Evolutionary conservation across 1,140 invertebrate genomes (phyloP), one percentile per base, ranked within the genome.

Genomic region (Pentalonia nigronervosa): DNA sequence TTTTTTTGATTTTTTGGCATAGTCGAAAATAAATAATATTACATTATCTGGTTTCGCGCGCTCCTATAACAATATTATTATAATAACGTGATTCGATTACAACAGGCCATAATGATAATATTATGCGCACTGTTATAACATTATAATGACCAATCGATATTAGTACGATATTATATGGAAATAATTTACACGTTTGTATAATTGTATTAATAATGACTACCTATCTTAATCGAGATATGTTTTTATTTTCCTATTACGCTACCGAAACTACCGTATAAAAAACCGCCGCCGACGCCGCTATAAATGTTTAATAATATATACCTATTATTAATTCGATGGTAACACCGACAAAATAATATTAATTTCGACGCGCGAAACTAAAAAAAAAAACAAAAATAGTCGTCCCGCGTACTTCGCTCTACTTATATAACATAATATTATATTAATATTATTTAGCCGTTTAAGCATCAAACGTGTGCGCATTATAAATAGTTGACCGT

Each of bases 111-210:
- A 7, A 76, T 76, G 60, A 76, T 76, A 20, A n/a, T 76, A 76
- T 17, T n/a, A 76, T 34, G n/a, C 50, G 20, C 50, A 21, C 50
- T 53, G 50, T 53, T 53, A 53, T 53, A 53, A 53, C 50, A 53
- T 53, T 21, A 67, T 41, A 41, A 41, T 67, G 60, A 11, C 11
- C 30, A n/a, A 67, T 67, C 60, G 4, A 67, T 67, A 76, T n/a
- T 76, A 76, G n/a, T n/a, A 76, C n/a, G 60, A 76, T 76, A 76
- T 76, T n/a, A 53, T 76, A n/a, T 76, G 60, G n/a, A 76, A 76
- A 76, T 76, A 76, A 76, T 76, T n/a, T 76, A 76, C 30, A 76
- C 60, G 14, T 76, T n/a, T n/a, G 60, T n/a, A 76, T n/a, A 76
- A 76, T 76, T n/a, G 60, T 67, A 60, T 60, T 60, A 9, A 60